These are phyloP conservation scores for Lycaena phlaeas DNA, from an alignment of 2,888 invertebrate species.

Conservation along the genomic window DNA sequence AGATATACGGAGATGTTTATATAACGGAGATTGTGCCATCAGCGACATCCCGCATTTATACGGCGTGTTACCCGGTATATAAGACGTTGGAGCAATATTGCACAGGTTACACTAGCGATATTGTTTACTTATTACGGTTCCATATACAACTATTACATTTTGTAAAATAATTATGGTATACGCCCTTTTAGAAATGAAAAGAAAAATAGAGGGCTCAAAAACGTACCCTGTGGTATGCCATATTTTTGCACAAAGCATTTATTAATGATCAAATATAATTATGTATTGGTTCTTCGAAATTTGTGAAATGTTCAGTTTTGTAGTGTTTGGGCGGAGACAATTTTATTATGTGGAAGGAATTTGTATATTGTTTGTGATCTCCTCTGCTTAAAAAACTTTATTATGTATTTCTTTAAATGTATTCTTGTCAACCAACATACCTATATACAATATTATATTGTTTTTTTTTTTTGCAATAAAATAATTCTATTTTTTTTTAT, in stretches of 20 bases:
- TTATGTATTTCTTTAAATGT: too few relatives aligned
- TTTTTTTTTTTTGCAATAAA: too few relatives aligned
- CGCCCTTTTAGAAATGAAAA: background rate
- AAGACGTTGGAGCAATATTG: background rate
- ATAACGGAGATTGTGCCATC: constrained; percentile 12
- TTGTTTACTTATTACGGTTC: background rate
- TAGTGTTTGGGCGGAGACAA: too few relatives aligned
- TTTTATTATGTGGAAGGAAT: too few relatives aligned
- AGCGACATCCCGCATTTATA: constrained; percentile 9
- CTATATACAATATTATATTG: too few relatives aligned
- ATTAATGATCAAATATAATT: background rate
- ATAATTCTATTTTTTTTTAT: too few relatives aligned
- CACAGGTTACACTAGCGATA: background rate
- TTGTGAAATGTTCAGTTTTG: too few relatives aligned
- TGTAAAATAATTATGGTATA: background rate
- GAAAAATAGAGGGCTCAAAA: background rate
- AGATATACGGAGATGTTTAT: constrained; percentile 25
- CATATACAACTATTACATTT: too few relatives aligned
- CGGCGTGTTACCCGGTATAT: background rate
- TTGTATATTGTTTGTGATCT: too few relatives aligned
- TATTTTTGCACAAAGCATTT: background rate
- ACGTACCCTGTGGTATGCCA: background rate
- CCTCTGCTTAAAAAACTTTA: too few relatives aligned
- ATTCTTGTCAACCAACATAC: too few relatives aligned
- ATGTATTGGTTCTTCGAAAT: too few relatives aligned